These are phyloP conservation scores for Tenualosa ilisha DNA, from an alignment of 2,797 vertebrate species.

Conservation along the genomic window DNA sequence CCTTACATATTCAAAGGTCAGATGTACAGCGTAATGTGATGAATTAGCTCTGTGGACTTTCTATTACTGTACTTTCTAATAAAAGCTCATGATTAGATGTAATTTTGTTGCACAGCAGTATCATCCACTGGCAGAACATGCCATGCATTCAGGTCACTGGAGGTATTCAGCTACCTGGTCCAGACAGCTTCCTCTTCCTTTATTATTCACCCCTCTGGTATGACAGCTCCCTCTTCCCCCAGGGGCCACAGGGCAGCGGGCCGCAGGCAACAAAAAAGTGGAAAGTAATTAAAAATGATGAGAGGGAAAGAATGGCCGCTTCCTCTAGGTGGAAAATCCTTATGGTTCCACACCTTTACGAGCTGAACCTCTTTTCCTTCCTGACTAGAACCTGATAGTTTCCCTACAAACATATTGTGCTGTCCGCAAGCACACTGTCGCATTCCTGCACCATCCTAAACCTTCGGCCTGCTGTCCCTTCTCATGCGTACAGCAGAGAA, in stretches of 20 bases:
- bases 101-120: not conserved
- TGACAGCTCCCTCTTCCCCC: not conserved
- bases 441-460: not conserved
- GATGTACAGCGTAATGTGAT: not conserved
- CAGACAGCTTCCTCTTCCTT: not conserved
- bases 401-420: conserved; percentile 69
- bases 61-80: not conserved
- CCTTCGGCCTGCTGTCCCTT: not conserved
- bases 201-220: not conserved
- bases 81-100: not conserved
- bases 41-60: not conserved
- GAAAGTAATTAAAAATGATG: conserved; percentile 62
- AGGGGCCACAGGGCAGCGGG: not conserved
- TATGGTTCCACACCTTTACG: conserved; percentile 74
- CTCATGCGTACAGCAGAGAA: not conserved
- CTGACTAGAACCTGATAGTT: conserved; percentile 67
- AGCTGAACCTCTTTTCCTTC: conserved; percentile 79
- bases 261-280: not conserved
- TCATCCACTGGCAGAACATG: not conserved
- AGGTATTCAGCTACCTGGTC: not conserved
- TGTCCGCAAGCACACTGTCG: conserved; percentile 42
- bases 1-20: not conserved
- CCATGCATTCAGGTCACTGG: not conserved
- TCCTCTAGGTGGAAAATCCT: conserved; percentile 66
- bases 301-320: conserved; percentile 66